Evolutionary conservation across 92 coral and sea anemone species (phyloP).

Genomic region (Epizoanthus rinbou): DNA sequence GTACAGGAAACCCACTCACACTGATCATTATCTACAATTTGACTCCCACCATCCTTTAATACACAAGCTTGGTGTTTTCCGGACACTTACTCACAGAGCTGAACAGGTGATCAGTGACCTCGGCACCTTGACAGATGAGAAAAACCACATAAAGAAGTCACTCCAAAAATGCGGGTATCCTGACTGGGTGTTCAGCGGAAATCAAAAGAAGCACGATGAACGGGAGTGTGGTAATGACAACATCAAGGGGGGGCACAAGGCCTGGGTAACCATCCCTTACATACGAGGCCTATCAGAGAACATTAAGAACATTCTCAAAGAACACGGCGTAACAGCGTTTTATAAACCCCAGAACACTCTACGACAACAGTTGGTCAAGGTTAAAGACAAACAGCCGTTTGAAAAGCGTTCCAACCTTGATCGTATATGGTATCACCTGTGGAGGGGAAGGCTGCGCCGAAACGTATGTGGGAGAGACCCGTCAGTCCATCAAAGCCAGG

Average conservation of each 20-base stretch:
- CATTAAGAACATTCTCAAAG: conserved; percentile 32
- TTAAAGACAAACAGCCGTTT: neutral
- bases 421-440: conserved; percentile 15
- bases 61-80: conserved; percentile 38
- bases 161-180: conserved; percentile 37
- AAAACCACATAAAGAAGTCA: conserved; percentile 33
- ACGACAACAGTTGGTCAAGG: conserved; percentile 20
- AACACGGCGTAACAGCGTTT: conserved; percentile 33
- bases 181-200: neutral
- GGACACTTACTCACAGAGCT: conserved; percentile 31
- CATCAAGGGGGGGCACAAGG: conserved; percentile 39
- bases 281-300: conserved; percentile 42
- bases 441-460: conserved; percentile 26
- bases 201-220: neutral
- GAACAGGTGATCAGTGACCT: conserved; percentile 41
- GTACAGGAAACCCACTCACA: conserved; percentile 9
- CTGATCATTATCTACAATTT: too few relatives aligned
- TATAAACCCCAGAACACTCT: conserved; percentile 45
- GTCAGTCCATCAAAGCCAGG: conserved; percentile 36
- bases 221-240: neutral
- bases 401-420: conserved; percentile 5
- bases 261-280: conserved; percentile 41
- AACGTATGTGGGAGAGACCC: conserved; percentile 49
- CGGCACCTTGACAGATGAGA: conserved; percentile 1
- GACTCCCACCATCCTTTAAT: conserved; percentile 7